Conservation (phyloP, 1,140 invertebrate species). For the Oncopeltus fasciatus region DNA sequence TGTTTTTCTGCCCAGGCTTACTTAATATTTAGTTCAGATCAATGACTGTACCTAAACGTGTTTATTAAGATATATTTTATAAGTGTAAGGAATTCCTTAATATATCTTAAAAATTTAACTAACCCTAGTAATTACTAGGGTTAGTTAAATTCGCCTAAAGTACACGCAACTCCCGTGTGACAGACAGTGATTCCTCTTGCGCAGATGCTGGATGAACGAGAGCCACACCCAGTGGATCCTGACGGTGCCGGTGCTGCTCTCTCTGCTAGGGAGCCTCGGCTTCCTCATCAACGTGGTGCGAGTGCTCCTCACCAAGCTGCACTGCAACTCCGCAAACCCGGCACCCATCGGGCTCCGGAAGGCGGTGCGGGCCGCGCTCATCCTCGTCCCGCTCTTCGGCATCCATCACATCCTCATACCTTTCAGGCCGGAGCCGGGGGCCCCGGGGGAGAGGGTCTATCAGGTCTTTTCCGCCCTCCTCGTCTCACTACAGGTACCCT, state of each 20-base stretch:
- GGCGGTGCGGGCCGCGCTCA: slow-evolving; percentile 53
- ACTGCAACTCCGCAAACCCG: slow-evolving; percentile 31
- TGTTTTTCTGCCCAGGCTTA: too few relatives aligned
- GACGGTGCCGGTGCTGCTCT: slow-evolving; percentile 58
- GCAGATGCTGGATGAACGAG: slow-evolving; percentile 69
- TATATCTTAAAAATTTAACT: too few relatives aligned
- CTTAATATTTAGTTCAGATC: too few relatives aligned
- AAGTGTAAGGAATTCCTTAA: too few relatives aligned
- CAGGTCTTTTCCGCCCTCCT: slow-evolving; percentile 70
- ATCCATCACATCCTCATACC: slow-evolving; percentile 75
- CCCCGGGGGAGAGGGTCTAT: slow-evolving; percentile 59
- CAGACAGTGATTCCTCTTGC: neutral
- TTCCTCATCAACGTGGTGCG: slow-evolving; percentile 63
- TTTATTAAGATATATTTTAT: too few relatives aligned
- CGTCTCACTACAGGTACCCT: slow-evolving; percentile 73
- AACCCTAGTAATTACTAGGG: too few relatives aligned
- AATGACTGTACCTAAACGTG: too few relatives aligned
- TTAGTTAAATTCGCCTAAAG: too few relatives aligned
- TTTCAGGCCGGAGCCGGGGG: slow-evolving; percentile 56
- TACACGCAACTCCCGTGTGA: too few relatives aligned
- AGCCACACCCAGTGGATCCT: slow-evolving; percentile 56
- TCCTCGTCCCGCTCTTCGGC: slow-evolving; percentile 67
- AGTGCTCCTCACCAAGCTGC: slow-evolving; percentile 55
- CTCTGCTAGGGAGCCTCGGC: slow-evolving; percentile 66
- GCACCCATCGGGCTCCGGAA: slow-evolving; percentile 35